Base-by-base conservation (phyloP, 2,888 invertebrate species). In the Boloria euphrosyne region DNA sequence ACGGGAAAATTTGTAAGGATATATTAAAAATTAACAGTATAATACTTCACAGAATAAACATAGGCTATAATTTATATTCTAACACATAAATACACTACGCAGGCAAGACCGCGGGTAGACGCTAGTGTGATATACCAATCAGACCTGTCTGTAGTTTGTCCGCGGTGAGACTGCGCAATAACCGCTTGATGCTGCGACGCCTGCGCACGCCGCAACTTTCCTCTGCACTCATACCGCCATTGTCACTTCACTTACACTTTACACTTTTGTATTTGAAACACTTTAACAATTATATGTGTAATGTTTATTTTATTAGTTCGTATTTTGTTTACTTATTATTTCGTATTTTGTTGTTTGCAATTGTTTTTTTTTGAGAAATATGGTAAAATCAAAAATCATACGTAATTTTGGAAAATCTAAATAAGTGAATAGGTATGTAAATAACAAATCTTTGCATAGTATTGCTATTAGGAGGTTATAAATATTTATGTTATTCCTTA, bases 171-270 rank as follows among this genome's bases (percentile, higher is more conserved):
- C 92, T 92, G 71, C 93, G 81, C 82, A 92, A 76, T 55, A 92
- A 84, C 49, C 92, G 81, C 80, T 91, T 92, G 85, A 93, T 90
- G 84, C 92, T 93, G 76, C 91, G 86, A 44, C 92, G 84, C 46
- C 93, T 86, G 27, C 90, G 86, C 77, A 91, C 89, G 76, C 86
- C 89, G 76, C 80, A 72, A 38, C 79, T 77, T 61, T 86, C 90
- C 70, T 86, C 91, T 67, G 80, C 75, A 73, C 87, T 89, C 88
- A 89, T 90, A 59, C 65, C 65, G 58, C 69, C 66, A 49, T 73
- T 68, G 17, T 27, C 68, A 62, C 53, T 67, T 57, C 50, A 59
- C 63, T 62, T 49, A 62, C 38, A n/a, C 22, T 52, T 13, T 10
- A 69, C 62, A 57, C 53, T 64, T 50, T 16, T 53, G 55, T 47